Percentiles rank a stretch among this genome's conserved stretches.
Evolutionary conservation across 2,113 vertebrate species (phyloP).

Genomic region (Laticauda colubrina): DNA sequence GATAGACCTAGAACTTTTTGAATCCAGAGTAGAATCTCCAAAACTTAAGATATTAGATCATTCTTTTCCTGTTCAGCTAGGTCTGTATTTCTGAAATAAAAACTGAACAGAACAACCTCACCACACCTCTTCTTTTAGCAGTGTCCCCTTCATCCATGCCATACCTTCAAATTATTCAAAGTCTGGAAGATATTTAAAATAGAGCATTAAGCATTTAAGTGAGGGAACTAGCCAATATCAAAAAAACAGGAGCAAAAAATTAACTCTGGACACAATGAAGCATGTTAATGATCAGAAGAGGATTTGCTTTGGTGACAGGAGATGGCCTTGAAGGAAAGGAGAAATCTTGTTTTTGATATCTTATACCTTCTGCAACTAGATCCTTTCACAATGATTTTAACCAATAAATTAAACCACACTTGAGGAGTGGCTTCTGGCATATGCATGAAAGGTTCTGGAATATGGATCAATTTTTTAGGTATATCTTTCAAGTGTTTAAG

Average conservation of each 20-base stretch:
- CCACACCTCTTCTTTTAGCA: neutral
- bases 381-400: neutral
- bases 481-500: neutral
- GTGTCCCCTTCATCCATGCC: neutral
- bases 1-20: neutral
- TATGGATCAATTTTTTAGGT: neutral
- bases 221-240: neutral
- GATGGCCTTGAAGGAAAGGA: neutral
- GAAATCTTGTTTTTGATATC: neutral
- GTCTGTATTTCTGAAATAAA: neutral
- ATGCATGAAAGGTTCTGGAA: neutral
- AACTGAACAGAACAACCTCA: neutral
- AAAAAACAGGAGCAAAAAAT: slow-evolving; percentile 29
- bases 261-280: slow-evolving; percentile 27
- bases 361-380: neutral
- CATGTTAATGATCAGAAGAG: slow-evolving; percentile 20
- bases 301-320: slow-evolving; percentile 4
- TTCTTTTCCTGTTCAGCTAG: neutral
- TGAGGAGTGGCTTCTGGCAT: neutral
- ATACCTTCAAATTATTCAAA: neutral
- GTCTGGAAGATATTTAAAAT: neutral
- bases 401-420: neutral
- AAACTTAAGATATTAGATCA: neutral
- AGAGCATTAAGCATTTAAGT: neutral
- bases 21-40: neutral